A percentile compares a stretch with the other conserved stretches of the same genome.
These are phyloP conservation scores for Garra rufa DNA, from an alignment of 2,113 vertebrate genomes.

Conservation along the genomic window DNA sequence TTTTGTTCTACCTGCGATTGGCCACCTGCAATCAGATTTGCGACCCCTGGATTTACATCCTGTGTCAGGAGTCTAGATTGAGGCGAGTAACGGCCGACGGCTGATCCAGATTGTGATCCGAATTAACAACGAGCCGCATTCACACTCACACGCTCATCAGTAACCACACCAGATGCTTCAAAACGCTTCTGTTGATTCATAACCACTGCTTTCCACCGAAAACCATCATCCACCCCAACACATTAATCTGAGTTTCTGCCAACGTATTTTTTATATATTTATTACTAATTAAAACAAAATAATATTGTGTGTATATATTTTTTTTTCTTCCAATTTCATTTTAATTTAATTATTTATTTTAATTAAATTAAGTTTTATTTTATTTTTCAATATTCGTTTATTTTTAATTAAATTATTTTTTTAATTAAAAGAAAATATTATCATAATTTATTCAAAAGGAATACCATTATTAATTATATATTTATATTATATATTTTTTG, in stretches of 20 bases:
- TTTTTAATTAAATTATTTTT: too few relatives aligned
- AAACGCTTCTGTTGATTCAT: not conserved
- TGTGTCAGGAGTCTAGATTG: conserved; percentile 75
- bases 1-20: conserved; percentile 86
- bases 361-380: too few relatives aligned
- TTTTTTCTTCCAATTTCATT: too few relatives aligned
- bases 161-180: not conserved
- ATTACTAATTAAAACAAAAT: too few relatives aligned
- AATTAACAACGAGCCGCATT: conserved; percentile 21
- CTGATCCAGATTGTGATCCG: conserved; percentile 33
- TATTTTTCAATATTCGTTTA: too few relatives aligned
- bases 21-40: conserved; percentile 93
- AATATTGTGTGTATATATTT: too few relatives aligned
- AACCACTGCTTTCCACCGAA: not conserved
- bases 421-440: too few relatives aligned
- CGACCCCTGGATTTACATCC: conserved; percentile 95
- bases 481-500: too few relatives aligned
- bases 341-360: too few relatives aligned
- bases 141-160: conserved; percentile 20
- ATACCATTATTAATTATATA: too few relatives aligned
- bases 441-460: too few relatives aligned
- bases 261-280: too few relatives aligned
- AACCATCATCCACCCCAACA: not conserved
- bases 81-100: conserved; percentile 69
- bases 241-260: not conserved